A percentile compares a stretch with the other conserved stretches of the same genome.
Evolutionary conservation across 2,113 vertebrate species (phyloP).

Genomic region (Ageneiosus marmoratus): DNA sequence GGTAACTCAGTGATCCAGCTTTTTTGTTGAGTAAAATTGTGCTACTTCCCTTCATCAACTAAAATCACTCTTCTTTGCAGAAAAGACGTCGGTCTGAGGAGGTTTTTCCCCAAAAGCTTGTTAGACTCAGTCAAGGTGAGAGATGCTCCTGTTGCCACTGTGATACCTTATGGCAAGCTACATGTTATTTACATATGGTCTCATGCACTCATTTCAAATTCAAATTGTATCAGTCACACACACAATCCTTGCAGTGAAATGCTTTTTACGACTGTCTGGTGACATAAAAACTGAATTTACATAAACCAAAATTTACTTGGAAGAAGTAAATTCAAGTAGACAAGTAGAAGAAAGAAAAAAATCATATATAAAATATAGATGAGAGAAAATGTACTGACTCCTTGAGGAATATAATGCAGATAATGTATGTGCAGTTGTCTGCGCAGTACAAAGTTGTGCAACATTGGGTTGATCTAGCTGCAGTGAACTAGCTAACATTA

Average conservation of each 20-base stretch:
- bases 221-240: neutral
- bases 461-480: neutral
- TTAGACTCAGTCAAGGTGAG: slow-evolving; percentile 98
- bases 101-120: slow-evolving; percentile 96
- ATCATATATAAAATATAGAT: neutral
- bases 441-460: neutral
- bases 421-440: neutral
- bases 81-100: slow-evolving; percentile 95
- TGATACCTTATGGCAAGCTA: neutral
- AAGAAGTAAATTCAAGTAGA: no score
- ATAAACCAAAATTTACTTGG: neutral
- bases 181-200: neutral
- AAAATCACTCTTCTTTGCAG: slow-evolving; percentile 67
- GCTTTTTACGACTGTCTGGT: neutral
- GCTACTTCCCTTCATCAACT: neutral
- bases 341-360: neutral
- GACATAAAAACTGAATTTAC: neutral
- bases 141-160: neutral
- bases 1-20: neutral
- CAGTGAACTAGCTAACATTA: neutral
- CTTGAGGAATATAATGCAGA: neutral
- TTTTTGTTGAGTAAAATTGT: neutral
- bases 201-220: neutral
- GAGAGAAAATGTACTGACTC: neutral
- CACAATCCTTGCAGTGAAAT: neutral